Evolutionary conservation across 2,888 invertebrate genomes (phyloP).

Genomic region (Gortyna flavago): DNA sequence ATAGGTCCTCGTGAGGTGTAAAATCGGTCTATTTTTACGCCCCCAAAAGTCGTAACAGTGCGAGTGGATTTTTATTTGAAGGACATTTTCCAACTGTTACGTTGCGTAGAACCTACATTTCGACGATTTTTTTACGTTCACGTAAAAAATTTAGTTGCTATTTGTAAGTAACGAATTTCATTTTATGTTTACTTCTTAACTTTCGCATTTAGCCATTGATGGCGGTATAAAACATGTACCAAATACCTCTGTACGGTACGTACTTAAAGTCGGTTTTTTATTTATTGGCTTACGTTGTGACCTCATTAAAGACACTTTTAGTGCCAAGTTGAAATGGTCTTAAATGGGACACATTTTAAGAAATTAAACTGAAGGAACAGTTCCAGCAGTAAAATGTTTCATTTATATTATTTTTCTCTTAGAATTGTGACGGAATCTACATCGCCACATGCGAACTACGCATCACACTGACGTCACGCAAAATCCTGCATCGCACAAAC

Average conservation of each 20-base stretch:
- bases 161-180: constrained; percentile 74
- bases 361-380: not conserved
- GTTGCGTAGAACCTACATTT: constrained; percentile 55
- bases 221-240: constrained; percentile 65
- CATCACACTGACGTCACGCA: too few species aligned
- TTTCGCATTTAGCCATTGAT: constrained; percentile 72
- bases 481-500: too few species aligned
- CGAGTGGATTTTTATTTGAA: constrained; percentile 84
- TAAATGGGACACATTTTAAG: constrained; percentile 45
- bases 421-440: not conserved
- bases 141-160: constrained; percentile 72
- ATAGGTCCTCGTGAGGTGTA: constrained; percentile 84
- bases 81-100: constrained; percentile 81
- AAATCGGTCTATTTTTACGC: constrained; percentile 87
- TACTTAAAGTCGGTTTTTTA: constrained; percentile 73
- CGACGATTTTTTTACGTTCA: constrained; percentile 70
- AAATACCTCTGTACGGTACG: constrained; percentile 66
- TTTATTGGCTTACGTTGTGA: constrained; percentile 66
- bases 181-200: constrained; percentile 72
- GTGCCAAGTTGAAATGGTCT: constrained; percentile 54
- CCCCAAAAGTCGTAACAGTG: constrained; percentile 80
- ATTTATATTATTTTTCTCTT: too few species aligned
- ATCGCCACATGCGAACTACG: not conserved
- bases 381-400: not conserved
- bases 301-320: constrained; percentile 66